phyloP scores from a whole-genome alignment of 2,113 vertebrate species.

The Malurus elegans region DNA sequence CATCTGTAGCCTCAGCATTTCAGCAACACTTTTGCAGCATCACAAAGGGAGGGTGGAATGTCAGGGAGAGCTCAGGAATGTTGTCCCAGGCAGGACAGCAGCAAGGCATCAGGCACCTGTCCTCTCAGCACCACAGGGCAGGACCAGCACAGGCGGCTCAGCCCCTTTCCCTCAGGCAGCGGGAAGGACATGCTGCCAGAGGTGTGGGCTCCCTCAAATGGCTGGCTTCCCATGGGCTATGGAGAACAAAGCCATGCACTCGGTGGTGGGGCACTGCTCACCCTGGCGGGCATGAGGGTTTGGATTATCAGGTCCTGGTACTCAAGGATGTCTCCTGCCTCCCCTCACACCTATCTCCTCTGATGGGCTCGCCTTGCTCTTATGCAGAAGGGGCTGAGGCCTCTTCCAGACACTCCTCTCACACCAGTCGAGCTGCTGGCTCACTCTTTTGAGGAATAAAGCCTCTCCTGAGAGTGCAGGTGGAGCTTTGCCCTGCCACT shows the following conservation, averaged over 20 bases:
- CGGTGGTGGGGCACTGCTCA: rapidly evolving
- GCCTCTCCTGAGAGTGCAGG: neutral
- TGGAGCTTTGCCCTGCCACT: rapidly evolving
- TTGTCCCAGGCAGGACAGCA: neutral
- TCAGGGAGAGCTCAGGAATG: neutral
- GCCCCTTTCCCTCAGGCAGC: neutral
- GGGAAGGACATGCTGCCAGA: rapidly evolving
- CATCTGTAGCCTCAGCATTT: neutral
- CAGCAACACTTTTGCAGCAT: neutral
- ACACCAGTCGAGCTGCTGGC: rapidly evolving
- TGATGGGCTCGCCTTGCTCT: rapidly evolving
- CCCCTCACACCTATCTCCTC: neutral
- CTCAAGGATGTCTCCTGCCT: neutral
- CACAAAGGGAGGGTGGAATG: neutral
- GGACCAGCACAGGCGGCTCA: rapidly evolving
- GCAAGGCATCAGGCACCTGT: neutral
- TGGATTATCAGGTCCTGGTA: rapidly evolving
- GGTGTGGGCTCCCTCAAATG: rapidly evolving
- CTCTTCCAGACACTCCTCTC: neutral
- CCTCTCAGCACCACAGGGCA: neutral
- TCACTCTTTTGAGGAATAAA: neutral
- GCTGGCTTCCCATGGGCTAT: rapidly evolving
- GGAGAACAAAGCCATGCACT: neutral
- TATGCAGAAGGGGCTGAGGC: rapidly evolving
- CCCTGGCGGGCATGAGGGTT: rapidly evolving